A percentile compares a stretch with the other conserved stretches of the same genome.
Conservation (phyloP, 2,113 vertebrate species). For the Ancistrus triradiatus region DNA sequence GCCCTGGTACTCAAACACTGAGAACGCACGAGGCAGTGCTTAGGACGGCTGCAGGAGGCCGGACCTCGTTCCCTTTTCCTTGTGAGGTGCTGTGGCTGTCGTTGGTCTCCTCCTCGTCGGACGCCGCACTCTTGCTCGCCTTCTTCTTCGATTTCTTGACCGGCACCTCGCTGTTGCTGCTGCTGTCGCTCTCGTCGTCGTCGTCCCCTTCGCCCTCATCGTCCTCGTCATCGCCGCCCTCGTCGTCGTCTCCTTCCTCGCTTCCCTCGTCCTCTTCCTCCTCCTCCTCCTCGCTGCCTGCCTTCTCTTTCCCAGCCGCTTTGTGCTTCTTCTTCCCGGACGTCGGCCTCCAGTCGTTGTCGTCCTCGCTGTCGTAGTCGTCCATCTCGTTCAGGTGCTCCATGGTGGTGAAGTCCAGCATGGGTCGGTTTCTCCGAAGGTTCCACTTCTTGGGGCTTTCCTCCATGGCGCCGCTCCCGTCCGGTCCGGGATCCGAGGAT, state of each 20-base stretch:
- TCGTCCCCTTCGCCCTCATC: constrained; percentile 74
- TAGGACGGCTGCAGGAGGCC: too few species aligned
- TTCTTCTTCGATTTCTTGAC: constrained; percentile 79
- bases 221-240: constrained; percentile 55
- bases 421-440: constrained; percentile 86
- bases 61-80: constrained; percentile 96
- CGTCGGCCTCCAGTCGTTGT: constrained; percentile 94
- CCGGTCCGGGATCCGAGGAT: constrained; percentile 59
- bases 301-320: constrained; percentile 72
- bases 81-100: constrained; percentile 95
- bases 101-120: constrained; percentile 96
- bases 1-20: too few species aligned
- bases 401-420: constrained; percentile 94
- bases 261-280: constrained; percentile 65
- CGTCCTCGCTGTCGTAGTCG: constrained; percentile 97
- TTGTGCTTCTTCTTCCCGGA: constrained; percentile 82
- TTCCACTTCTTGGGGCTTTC: constrained; percentile 96
- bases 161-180: constrained; percentile 80
- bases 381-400: constrained; percentile 97
- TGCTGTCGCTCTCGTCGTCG: constrained; percentile 68
- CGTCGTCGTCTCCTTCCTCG: constrained; percentile 76
- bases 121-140: constrained; percentile 63
- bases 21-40: too few species aligned
- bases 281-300: constrained; percentile 77
- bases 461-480: constrained; percentile 56